These are phyloP conservation scores for Aramus guarauna DNA, from an alignment of 2,113 vertebrate genomes.

Conservation along the genomic window DNA sequence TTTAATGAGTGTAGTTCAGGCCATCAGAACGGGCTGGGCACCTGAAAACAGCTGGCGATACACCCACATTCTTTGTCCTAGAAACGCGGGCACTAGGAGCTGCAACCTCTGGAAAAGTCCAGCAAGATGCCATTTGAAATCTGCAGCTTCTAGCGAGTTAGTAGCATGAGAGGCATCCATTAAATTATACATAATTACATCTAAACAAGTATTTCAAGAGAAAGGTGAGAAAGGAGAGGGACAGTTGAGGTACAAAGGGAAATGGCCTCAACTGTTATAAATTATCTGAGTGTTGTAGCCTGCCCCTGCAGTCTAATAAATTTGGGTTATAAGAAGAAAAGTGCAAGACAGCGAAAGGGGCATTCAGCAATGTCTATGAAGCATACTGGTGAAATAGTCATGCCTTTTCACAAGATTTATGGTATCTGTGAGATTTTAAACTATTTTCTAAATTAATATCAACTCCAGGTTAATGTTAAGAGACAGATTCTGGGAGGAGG, in stretches of 20 bases:
- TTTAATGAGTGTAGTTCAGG: neutral
- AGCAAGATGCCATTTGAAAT: neutral
- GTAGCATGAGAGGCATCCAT: neutral
- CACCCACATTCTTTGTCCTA: neutral
- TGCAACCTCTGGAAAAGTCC: neutral
- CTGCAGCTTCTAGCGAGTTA: neutral
- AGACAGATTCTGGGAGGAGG: neutral
- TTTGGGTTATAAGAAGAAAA: neutral
- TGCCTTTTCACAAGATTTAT: neutral
- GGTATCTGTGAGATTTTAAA: neutral
- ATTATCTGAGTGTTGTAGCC: neutral
- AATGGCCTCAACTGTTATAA: neutral
- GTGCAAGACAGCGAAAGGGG: neutral
- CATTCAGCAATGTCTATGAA: accelerated
- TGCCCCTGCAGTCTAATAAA: neutral
- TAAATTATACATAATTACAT: neutral
- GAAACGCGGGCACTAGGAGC: neutral
- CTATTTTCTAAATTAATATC: neutral
- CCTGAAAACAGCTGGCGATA: neutral
- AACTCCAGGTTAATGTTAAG: neutral
- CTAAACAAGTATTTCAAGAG: neutral
- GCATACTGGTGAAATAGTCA: neutral
- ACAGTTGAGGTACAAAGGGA: too few relatives aligned
- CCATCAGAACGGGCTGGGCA: neutral
- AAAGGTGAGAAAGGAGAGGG: neutral